Percentiles rank a stretch among this genome's conserved stretches.
Evolutionary conservation across 2,888 invertebrate genomes (phyloP).

Genomic region (Amblyteles armatorius): DNA sequence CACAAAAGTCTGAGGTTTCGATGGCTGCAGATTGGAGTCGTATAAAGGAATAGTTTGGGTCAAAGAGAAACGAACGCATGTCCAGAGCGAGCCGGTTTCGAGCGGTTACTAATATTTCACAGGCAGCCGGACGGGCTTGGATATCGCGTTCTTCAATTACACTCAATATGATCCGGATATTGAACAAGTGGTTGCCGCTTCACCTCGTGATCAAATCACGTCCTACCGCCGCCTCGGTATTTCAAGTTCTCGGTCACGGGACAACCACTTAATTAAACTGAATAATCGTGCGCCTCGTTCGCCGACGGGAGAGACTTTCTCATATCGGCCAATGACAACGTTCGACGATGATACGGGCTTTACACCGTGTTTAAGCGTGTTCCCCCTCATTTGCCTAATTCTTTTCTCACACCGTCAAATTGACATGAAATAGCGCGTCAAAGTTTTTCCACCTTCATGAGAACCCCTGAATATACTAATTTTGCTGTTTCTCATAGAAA

Average conservation of each 20-base stretch:
- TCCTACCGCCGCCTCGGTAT: conserved; percentile 45
- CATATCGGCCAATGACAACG: neutral
- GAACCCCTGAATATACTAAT: too few relatives aligned
- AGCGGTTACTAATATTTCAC: conserved; percentile 55
- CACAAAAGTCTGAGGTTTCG: neutral
- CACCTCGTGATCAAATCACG: conserved; percentile 68
- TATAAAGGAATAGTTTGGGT: neutral
- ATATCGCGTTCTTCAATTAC: conserved; percentile 67
- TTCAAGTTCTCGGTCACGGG: conserved; percentile 72
- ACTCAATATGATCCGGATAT: conserved; percentile 73
- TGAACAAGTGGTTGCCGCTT: conserved; percentile 71
- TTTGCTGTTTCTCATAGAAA: too few relatives aligned
- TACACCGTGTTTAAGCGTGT: neutral
- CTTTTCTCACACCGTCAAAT: neutral
- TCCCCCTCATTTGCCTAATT: neutral
- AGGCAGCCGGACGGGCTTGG: conserved; percentile 24
- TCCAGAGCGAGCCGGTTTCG: conserved; percentile 37
- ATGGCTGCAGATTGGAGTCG: neutral
- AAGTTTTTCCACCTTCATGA: too few relatives aligned
- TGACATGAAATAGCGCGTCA: neutral
- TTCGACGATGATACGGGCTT: neutral
- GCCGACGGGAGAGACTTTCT: conserved; percentile 26
- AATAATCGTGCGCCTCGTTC: conserved; percentile 38
- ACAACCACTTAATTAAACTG: conserved; percentile 35
- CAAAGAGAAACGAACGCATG: conserved; percentile 34